These are phyloP conservation scores for Bhutanitis thaidina DNA, from an alignment of 2,888 invertebrate genomes.

Conservation along the genomic window DNA sequence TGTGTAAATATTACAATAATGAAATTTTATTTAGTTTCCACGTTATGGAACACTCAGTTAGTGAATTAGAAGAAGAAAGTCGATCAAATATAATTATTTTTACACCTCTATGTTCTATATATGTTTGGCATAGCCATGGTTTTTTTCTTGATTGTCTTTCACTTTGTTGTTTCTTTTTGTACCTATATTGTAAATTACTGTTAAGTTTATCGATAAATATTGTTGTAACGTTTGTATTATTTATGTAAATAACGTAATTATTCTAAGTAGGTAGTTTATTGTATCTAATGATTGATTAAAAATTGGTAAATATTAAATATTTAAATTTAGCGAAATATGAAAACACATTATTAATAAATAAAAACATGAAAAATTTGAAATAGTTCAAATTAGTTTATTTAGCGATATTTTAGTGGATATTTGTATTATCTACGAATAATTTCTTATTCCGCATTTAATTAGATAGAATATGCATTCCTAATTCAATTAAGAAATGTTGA, in stretches of 20 bases:
- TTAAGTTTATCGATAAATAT: conserved; percentile 70
- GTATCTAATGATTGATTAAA: conserved; percentile 39
- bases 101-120: conserved; percentile 22
- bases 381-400: conserved; percentile 67
- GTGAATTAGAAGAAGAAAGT: conserved; percentile 3
- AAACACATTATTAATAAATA: conserved; percentile 36
- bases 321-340: conserved; percentile 53
- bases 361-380: conserved; percentile 38
- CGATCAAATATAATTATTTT: conserved; percentile 25
- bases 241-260: conserved; percentile 65
- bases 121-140: conserved; percentile 40
- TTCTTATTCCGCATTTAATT: conserved; percentile 53
- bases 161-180: conserved; percentile 65
- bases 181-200: conserved; percentile 58
- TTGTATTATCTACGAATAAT: conserved; percentile 34
- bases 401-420: conserved; percentile 38
- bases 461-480: conserved; percentile 58
- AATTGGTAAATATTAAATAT: conserved; percentile 43
- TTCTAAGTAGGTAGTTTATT: conserved; percentile 57
- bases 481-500: conserved; percentile 35
- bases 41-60: conserved; percentile 9
- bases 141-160: conserved; percentile 29
- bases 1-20: conserved; percentile 44
- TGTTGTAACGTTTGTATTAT: conserved; percentile 75
- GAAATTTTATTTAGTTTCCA: conserved; percentile 29